These are phyloP conservation scores for Tetranychus truncatus DNA, from an alignment of 2,888 invertebrate species.

Conservation along the genomic window DNA sequence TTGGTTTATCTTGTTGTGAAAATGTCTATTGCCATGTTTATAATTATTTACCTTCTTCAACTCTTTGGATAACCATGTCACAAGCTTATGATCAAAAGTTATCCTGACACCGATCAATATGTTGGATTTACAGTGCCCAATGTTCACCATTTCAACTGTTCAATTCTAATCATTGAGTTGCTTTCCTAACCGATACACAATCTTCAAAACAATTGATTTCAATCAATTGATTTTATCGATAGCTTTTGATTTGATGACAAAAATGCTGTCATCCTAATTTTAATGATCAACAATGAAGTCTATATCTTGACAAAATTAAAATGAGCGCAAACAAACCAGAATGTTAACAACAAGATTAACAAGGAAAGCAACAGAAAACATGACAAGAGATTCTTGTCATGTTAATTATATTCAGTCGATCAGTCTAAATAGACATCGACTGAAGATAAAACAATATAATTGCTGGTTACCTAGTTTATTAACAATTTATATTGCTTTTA, in stretches of 20 bases:
- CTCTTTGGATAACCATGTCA: not conserved
- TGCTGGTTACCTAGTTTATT: not conserved
- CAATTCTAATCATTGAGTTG: not conserved
- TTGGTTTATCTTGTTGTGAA: too few relatives aligned
- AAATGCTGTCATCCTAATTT: not conserved
- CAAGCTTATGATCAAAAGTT: not conserved
- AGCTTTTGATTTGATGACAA: not conserved
- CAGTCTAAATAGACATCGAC: not conserved
- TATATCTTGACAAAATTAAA: not conserved
- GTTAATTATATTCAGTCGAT: not conserved
- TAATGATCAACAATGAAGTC: not conserved
- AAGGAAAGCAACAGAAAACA: not conserved
- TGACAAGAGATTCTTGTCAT: not conserved
- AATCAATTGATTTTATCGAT: too few relatives aligned
- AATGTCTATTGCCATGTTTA: too few relatives aligned
- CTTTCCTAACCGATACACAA: too few relatives aligned
- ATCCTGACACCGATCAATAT: not conserved
- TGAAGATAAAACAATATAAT: not conserved
- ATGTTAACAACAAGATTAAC: constrained; percentile 1
- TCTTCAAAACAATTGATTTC: too few relatives aligned
- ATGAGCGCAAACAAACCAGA: not conserved
- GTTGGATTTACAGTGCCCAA: not conserved
- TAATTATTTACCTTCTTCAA: too few relatives aligned
- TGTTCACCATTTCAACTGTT: not conserved
- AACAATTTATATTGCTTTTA: not conserved